Evolutionary conservation across 2,113 vertebrate species (phyloP).

Genomic region (Cebus imitator): DNA sequence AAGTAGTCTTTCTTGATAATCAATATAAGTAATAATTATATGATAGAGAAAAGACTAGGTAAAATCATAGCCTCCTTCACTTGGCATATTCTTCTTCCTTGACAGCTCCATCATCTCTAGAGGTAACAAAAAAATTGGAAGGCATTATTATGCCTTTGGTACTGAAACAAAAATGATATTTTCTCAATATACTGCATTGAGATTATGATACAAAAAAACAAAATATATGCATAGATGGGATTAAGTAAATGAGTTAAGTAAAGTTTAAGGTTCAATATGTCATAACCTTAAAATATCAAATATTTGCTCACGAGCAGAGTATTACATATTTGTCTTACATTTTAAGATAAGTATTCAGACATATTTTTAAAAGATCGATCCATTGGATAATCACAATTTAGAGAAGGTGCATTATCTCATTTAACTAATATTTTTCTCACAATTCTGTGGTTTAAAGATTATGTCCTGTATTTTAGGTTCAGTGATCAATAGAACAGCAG

Average conservation of each 20-base stretch:
- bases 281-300: neutral
- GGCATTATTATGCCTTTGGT: neutral
- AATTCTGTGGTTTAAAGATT: neutral
- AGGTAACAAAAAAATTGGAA: neutral
- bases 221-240: neutral
- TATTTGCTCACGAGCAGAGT: neutral
- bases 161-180: neutral
- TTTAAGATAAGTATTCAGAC: neutral
- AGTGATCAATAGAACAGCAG: neutral
- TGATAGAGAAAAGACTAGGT: neutral
- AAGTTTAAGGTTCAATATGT: neutral
- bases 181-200: neutral
- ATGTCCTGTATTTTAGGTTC: neutral
- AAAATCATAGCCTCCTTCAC: neutral
- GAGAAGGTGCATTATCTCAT: neutral
- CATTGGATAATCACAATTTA: neutral
- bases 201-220: neutral
- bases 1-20: neutral
- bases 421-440: neutral
- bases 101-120: neutral
- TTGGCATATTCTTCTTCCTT: neutral
- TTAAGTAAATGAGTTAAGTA: neutral
- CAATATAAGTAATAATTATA: neutral
- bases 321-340: neutral
- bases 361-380: neutral